phyloP scores from a whole-genome alignment of 2,888 invertebrate genomes.

The Marronus borbonicus region DNA sequence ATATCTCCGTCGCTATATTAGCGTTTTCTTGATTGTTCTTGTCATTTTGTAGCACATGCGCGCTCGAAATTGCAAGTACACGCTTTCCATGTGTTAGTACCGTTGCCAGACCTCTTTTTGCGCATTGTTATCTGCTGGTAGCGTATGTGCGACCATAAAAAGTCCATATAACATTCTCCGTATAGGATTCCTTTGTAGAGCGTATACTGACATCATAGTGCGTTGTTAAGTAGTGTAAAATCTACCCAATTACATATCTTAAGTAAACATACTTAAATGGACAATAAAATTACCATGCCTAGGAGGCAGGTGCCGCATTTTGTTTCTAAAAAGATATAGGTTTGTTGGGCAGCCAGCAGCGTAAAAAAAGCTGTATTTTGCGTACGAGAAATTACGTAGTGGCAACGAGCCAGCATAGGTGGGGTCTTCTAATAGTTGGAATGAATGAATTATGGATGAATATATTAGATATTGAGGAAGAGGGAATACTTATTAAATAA shows the following conservation, averaged over 20 bases:
- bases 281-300: constrained; percentile 38
- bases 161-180: neutral
- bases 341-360: constrained; percentile 20
- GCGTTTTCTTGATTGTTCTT: neutral
- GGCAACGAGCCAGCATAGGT: neutral
- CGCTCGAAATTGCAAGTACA: neutral
- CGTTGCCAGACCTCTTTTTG: neutral
- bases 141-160: neutral
- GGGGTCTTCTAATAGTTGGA: no score
- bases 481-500: no score
- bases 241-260: constrained; percentile 30
- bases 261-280: neutral
- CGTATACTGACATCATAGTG: constrained; percentile 9
- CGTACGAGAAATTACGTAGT: constrained; percentile 29
- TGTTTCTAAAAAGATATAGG: constrained; percentile 25
- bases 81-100: neutral
- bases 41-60: no score
- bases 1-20: neutral
- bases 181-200: neutral
- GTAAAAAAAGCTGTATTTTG: constrained; percentile 5
- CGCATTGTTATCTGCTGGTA: neutral
- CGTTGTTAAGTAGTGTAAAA: constrained; percentile 29
- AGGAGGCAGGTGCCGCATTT: constrained; percentile 1
- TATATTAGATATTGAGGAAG: no score
- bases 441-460: no score